Conservation (phyloP, 2,888 invertebrate species). For the Folsomia manolachei region DNA sequence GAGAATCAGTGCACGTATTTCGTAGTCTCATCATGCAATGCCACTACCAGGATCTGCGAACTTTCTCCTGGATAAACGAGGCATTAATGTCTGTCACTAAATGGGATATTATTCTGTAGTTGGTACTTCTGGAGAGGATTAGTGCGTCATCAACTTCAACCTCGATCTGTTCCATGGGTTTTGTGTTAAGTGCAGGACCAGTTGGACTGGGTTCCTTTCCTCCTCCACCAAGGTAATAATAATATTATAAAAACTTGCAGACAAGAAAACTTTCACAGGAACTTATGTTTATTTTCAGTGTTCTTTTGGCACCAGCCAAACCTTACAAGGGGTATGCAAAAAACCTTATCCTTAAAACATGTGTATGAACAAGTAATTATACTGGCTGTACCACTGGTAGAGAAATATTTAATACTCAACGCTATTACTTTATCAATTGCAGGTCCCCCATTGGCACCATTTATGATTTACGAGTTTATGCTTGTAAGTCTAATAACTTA, state of each 20-base stretch:
- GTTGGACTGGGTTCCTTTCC: constrained; percentile 64
- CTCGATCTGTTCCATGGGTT: constrained; percentile 48
- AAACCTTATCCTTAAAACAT: no score
- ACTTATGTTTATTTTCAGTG: constrained; percentile 53
- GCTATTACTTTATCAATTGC: no score
- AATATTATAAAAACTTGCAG: not conserved
- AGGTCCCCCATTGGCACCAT: constrained; percentile 87
- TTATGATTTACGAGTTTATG: constrained; percentile 81
- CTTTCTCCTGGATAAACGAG: not conserved
- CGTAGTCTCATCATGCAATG: no score
- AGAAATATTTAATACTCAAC: no score
- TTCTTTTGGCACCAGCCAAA: no score
- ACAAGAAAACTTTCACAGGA: no score
- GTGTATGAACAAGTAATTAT: no score
- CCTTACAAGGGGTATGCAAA: constrained; percentile 89
- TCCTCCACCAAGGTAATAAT: constrained; percentile 66
- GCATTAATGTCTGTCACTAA: not conserved
- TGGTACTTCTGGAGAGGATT: constrained; percentile 46
- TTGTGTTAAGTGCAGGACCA: constrained; percentile 49
- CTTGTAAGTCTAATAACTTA: constrained; percentile 68
- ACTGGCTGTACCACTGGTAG: no score
- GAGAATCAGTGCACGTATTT: no score
- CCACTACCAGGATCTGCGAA: no score
- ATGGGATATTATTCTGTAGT: constrained; percentile 23
- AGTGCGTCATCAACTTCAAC: constrained; percentile 42